These are phyloP conservation scores for Latheticus oryzae DNA, from an alignment of 2,888 invertebrate genomes.

Conservation along the genomic window DNA sequence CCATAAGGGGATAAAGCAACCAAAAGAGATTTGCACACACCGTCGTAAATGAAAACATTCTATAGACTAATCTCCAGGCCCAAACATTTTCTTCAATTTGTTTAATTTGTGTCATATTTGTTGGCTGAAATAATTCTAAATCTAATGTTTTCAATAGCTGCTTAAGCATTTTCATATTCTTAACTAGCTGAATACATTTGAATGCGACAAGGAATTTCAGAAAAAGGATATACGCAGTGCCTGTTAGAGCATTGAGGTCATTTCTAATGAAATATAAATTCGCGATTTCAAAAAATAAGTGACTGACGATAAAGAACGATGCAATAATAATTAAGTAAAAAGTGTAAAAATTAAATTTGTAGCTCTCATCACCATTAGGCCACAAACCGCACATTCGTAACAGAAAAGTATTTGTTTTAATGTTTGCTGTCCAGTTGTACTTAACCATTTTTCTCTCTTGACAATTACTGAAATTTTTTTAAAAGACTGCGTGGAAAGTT, in stretches of 20 bases:
- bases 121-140: conserved; percentile 13
- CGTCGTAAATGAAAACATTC: background rate
- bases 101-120: conserved; percentile 1
- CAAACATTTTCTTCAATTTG: conserved; percentile 4
- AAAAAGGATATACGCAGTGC: background rate
- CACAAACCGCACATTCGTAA: conserved; percentile 16
- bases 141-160: conserved; percentile 19
- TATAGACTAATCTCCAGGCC: conserved; percentile 2
- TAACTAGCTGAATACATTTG: conserved; percentile 13
- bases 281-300: background rate
- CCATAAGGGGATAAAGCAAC: background rate
- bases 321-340: conserved; percentile 1
- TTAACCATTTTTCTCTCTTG: conserved; percentile 3
- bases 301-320: background rate
- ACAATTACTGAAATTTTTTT: background rate
- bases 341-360: conserved; percentile 14
- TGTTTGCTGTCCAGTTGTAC: conserved; percentile 10
- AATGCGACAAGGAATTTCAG: background rate
- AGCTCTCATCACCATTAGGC: background rate
- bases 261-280: conserved; percentile 9
- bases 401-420: conserved; percentile 2
- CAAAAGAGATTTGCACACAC: conserved; percentile 3
- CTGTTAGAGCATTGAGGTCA: conserved; percentile 16
- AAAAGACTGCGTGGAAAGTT: too few species aligned
- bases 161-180: conserved; percentile 20